phyloP scores from a whole-genome alignment of 2,888 invertebrate genomes.

The Exocentrus adspersus region DNA sequence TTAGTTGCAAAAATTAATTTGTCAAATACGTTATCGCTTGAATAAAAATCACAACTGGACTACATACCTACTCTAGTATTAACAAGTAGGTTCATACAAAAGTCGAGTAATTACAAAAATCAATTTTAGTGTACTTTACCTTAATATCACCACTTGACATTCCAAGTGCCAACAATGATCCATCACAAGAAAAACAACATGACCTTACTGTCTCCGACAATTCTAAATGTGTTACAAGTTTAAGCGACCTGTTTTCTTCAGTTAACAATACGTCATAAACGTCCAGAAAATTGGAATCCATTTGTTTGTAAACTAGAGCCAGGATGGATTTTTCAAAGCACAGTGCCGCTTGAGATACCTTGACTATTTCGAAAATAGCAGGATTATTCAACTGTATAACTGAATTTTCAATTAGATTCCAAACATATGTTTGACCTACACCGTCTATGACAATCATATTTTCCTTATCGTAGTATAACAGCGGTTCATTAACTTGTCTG shows the following conservation, averaged over 20 bases:
- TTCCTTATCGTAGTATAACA: slow-evolving; percentile 27
- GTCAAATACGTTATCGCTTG: too few relatives aligned
- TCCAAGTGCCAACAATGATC: slow-evolving; percentile 71
- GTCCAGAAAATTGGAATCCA: slow-evolving; percentile 26
- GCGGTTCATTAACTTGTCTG: slow-evolving; percentile 23
- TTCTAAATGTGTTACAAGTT: slow-evolving; percentile 17
- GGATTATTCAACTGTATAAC: slow-evolving; percentile 17
- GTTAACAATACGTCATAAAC: slow-evolving; percentile 27
- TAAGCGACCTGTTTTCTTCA: background rate
- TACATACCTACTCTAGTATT: too few relatives aligned
- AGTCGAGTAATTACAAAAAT: background rate
- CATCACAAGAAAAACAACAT: slow-evolving; percentile 65
- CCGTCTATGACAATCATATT: slow-evolving; percentile 33
- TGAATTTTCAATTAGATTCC: slow-evolving; percentile 30
- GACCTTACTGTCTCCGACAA: slow-evolving; percentile 44
- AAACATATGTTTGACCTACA: slow-evolving; percentile 27
- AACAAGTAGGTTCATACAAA: too few relatives aligned
- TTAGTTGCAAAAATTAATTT: too few relatives aligned
- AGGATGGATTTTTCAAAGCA: slow-evolving; percentile 30
- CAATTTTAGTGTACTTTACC: slow-evolving; percentile 62
- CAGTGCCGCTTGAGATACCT: slow-evolving; percentile 24
- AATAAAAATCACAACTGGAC: too few relatives aligned
- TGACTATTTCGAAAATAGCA: slow-evolving; percentile 19
- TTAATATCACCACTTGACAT: slow-evolving; percentile 71
- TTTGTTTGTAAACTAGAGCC: slow-evolving; percentile 25